Percentiles rank a stretch among this genome's conserved stretches.
Conservation (phyloP, 2,113 vertebrate genomes). For the Dolichallabes microphthalmus region DNA sequence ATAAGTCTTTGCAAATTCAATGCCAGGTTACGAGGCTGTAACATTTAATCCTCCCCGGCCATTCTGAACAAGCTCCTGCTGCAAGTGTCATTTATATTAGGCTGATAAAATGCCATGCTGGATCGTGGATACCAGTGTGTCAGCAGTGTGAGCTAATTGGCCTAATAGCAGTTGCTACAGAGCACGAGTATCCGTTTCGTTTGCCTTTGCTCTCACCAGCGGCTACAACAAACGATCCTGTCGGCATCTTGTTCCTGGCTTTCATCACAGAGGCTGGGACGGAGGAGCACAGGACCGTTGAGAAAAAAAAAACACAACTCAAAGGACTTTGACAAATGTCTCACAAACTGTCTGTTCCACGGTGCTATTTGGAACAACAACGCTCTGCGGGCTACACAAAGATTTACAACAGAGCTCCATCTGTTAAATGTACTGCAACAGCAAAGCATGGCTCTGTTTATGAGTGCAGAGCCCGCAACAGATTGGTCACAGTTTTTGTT, state of each 20-base stretch:
- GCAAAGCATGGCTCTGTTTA: slow-evolving; percentile 33
- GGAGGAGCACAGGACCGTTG: neutral
- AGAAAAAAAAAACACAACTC: neutral
- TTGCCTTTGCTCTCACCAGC: neutral
- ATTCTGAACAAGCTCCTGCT: slow-evolving; percentile 9
- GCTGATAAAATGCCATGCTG: slow-evolving; percentile 30
- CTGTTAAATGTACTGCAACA: slow-evolving; percentile 31
- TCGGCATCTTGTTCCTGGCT: slow-evolving; percentile 33
- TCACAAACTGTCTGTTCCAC: slow-evolving; percentile 28
- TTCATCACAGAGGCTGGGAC: neutral
- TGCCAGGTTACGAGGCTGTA: slow-evolving; percentile 28
- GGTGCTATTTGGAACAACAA: slow-evolving; percentile 8
- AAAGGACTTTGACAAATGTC: slow-evolving; percentile 29
- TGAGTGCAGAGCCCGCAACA: slow-evolving; percentile 1
- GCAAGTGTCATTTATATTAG: slow-evolving; percentile 30
- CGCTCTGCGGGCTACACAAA: slow-evolving; percentile 3
- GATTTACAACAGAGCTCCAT: slow-evolving; percentile 41
- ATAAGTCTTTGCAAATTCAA: slow-evolving; percentile 22
- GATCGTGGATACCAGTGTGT: slow-evolving; percentile 31
- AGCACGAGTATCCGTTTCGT: slow-evolving; percentile 34
- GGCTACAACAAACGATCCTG: slow-evolving; percentile 32
- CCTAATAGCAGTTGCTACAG: slow-evolving; percentile 56
- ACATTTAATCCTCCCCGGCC: slow-evolving; percentile 23
- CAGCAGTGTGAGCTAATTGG: slow-evolving; percentile 55
- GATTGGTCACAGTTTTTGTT: slow-evolving; percentile 8